Evolutionary conservation across 2,888 invertebrate species (phyloP).

Genomic region (Luffia ferchaultella): DNA sequence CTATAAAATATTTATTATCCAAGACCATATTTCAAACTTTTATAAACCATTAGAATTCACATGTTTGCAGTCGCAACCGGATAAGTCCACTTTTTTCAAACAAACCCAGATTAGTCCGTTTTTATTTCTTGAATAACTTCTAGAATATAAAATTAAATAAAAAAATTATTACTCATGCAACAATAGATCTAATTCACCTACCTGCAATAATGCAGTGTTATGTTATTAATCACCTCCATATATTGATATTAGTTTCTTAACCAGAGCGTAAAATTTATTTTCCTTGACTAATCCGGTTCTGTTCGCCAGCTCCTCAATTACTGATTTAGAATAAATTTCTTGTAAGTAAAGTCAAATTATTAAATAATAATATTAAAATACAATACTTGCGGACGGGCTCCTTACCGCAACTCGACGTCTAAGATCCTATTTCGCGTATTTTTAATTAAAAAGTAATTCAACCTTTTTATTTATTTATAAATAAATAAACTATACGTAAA

Average conservation of each 20-base stretch:
- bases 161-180: background rate
- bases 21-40: background rate
- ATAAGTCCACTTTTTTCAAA: conserved; percentile 3
- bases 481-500: too few relatives aligned
- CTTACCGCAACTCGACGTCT: too few relatives aligned
- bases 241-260: conserved; percentile 2
- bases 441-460: too few relatives aligned
- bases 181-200: conserved; percentile 1
- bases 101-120: conserved; percentile 3
- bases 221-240: conserved; percentile 2
- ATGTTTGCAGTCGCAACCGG: conserved; percentile 3
- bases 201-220: background rate
- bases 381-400: too few relatives aligned
- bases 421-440: too few relatives aligned
- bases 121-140: conserved; percentile 4
- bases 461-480: too few relatives aligned
- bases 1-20: background rate
- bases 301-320: conserved; percentile 3
- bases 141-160: conserved; percentile 1
- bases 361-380: too few relatives aligned
- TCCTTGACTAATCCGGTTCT: conserved; percentile 2
- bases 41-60: background rate
- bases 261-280: conserved; percentile 2
- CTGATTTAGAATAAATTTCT: too few relatives aligned
- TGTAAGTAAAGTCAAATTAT: too few relatives aligned